Evolutionary conservation across 1,140 invertebrate genomes (phyloP).

Genomic region (Chironomus striatipennis): DNA sequence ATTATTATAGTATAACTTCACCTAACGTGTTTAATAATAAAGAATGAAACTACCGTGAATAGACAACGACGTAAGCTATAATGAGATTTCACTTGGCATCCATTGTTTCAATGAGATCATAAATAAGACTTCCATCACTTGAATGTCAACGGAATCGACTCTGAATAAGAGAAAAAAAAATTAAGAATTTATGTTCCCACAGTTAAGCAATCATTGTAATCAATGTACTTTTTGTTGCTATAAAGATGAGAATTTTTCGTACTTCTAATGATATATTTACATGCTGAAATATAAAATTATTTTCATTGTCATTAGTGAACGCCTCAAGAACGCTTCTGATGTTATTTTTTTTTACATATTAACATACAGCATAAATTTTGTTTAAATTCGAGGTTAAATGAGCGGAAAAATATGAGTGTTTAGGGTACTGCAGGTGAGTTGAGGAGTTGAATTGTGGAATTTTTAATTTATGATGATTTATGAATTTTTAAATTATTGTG

Average conservation of each 20-base stretch:
- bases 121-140: background rate
- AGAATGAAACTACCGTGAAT: background rate
- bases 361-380: background rate
- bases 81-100: background rate
- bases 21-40: background rate
- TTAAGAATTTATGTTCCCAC: background rate
- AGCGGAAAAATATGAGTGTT: background rate
- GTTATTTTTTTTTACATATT: background rate
- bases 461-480: too few relatives aligned
- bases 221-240: background rate
- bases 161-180: background rate
- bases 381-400: background rate
- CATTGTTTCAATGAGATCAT: background rate
- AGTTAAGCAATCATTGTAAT: conserved; percentile 9
- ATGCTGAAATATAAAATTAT: background rate
- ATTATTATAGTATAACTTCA: too few relatives aligned
- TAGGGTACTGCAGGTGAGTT: too few relatives aligned
- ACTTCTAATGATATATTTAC: background rate
- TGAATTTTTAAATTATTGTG: too few relatives aligned
- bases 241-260: background rate
- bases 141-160: conserved; percentile 1
- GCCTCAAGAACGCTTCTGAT: background rate
- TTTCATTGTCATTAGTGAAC: background rate
- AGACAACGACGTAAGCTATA: background rate
- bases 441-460: too few relatives aligned